These are phyloP conservation scores for Arctocebus calabarensis DNA, from an alignment of 2,797 vertebrate species.

Conservation along the genomic window DNA sequence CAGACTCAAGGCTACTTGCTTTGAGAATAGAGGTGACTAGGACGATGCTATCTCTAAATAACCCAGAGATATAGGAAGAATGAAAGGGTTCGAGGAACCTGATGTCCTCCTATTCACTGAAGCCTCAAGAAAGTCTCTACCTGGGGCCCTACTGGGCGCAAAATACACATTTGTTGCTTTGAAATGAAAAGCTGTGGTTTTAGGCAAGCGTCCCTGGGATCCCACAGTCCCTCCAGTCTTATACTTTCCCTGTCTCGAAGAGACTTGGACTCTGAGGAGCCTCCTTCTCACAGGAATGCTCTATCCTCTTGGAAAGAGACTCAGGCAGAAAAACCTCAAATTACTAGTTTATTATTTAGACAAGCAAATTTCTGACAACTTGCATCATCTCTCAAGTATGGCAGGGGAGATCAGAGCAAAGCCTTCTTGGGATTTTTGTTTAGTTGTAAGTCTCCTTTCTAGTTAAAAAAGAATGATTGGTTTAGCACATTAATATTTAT, in stretches of 20 bases:
- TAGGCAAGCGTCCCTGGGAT: neutral
- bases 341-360: slow-evolving; percentile 23
- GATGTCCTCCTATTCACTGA: neutral
- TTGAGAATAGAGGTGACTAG: neutral
- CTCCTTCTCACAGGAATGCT: neutral
- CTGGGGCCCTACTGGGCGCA: neutral
- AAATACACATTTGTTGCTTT: neutral
- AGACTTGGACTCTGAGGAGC: neutral
- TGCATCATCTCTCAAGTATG: neutral
- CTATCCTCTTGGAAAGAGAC: neutral
- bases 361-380: neutral
- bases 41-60: neutral
- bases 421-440: neutral
- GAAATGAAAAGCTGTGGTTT: slow-evolving; percentile 18
- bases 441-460: neutral
- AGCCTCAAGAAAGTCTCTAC: neutral
- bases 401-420: neutral
- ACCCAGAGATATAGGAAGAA: neutral
- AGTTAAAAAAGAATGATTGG: neutral
- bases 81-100: neutral
- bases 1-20: neutral
- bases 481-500: neutral
- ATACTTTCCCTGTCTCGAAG: neutral
- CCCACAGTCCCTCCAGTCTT: neutral
- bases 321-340: neutral